phyloP scores from a whole-genome alignment of 2,797 vertebrate genomes.

The Phataginus tricuspis region DNA sequence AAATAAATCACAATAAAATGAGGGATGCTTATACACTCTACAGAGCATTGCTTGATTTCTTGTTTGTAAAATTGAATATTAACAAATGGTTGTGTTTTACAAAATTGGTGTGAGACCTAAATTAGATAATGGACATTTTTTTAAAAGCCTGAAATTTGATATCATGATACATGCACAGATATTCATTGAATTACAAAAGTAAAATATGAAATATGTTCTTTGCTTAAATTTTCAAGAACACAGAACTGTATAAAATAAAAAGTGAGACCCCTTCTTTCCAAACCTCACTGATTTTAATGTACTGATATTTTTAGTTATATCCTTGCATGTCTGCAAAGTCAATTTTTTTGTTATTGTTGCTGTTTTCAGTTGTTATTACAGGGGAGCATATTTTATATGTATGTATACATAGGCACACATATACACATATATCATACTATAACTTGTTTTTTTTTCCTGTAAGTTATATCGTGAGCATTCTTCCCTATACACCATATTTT shows the following conservation, averaged over 20 bases:
- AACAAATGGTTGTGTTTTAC: background rate
- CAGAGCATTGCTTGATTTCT: background rate
- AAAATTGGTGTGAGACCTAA: background rate
- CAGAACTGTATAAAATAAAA: background rate
- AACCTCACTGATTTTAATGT: background rate
- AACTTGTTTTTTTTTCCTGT: background rate
- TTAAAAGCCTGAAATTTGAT: background rate
- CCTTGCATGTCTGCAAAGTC: background rate
- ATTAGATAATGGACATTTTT: background rate
- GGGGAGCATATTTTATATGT: background rate
- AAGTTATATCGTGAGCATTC: background rate
- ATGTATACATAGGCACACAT: background rate
- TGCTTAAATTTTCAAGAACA: background rate
- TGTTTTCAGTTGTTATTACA: conserved; percentile 28
- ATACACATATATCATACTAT: background rate
- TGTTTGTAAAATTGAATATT: conserved; percentile 16
- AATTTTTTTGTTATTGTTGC: background rate
- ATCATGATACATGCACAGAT: background rate
- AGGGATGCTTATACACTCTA: background rate
- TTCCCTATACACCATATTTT: background rate
- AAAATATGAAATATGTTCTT: background rate
- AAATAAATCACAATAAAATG: no score
- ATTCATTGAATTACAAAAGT: background rate
- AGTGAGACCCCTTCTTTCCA: background rate
- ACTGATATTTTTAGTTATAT: background rate